Conservation (phyloP, 1,140 invertebrate species). For the Neodiprion fabricii region DNA sequence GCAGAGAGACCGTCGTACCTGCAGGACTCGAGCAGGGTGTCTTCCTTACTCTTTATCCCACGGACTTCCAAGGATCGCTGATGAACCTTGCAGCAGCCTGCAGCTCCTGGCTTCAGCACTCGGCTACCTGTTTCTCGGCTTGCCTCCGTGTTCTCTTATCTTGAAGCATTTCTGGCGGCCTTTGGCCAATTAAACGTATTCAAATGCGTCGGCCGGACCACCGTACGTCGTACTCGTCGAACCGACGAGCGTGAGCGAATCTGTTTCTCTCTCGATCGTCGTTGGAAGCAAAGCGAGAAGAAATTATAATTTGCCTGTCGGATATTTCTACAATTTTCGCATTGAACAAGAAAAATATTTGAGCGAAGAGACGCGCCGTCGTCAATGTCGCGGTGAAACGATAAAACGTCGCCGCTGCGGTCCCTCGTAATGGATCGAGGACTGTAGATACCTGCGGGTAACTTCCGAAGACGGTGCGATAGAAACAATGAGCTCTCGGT, state of each 20-base stretch:
- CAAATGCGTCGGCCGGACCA: not conserved
- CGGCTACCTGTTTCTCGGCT: not conserved
- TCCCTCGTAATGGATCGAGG: not conserved
- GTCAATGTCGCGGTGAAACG: too few relatives aligned
- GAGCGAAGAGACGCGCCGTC: too few relatives aligned
- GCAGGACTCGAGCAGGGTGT: not conserved
- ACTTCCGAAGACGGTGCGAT: not conserved
- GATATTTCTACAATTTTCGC: too few relatives aligned
- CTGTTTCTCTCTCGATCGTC: too few relatives aligned
- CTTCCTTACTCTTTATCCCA: not conserved
- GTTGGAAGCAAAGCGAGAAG: too few relatives aligned
- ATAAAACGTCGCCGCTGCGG: too few relatives aligned
- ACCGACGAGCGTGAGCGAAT: too few relatives aligned
- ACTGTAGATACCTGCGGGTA: not conserved
- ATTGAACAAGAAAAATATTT: too few relatives aligned
- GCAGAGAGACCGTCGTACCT: not conserved
- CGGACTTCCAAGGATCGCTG: slow-evolving; percentile 1
- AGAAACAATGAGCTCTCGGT: not conserved
- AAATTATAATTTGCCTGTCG: too few relatives aligned
- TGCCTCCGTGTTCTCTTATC: slow-evolving; percentile 1
- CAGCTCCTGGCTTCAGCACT: not conserved
- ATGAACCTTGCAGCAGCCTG: not conserved
- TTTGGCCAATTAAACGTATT: slow-evolving; percentile 7
- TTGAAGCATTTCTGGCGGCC: slow-evolving; percentile 1
- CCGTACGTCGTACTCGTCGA: not conserved